phyloP scores from a whole-genome alignment of 2,888 invertebrate species.

The Antheraea yamamai region DNA sequence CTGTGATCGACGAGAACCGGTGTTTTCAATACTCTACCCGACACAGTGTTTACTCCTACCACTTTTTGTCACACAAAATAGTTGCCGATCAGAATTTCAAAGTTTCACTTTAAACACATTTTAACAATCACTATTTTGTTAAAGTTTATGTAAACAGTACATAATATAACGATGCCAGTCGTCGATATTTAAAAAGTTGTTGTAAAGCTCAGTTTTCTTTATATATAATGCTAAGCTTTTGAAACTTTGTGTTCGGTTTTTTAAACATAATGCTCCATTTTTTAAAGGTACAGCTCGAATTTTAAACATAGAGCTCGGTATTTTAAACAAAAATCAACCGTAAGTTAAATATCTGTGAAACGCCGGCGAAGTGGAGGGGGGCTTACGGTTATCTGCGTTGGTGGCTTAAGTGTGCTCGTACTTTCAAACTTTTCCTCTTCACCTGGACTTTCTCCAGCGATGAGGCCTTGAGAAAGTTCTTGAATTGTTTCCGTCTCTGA shows the following conservation, averaged over 20 bases:
- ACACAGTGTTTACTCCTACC: too few species aligned
- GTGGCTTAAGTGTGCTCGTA: conserved; percentile 52
- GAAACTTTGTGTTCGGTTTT: too few species aligned
- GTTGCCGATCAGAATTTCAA: too few species aligned
- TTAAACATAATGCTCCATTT: too few species aligned
- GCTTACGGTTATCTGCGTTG: conserved; percentile 49
- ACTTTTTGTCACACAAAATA: too few species aligned
- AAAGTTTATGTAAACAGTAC: background rate
- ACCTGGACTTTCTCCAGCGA: conserved; percentile 16
- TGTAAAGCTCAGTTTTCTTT: too few species aligned
- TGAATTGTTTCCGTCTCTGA: background rate
- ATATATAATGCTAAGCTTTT: too few species aligned
- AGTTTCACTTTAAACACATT: too few species aligned
- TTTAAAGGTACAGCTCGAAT: too few species aligned
- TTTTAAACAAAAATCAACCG: background rate
- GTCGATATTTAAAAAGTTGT: background rate
- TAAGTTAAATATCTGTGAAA: conserved; percentile 40
- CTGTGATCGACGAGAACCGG: conserved; percentile 58
- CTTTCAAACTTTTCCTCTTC: conserved; percentile 26
- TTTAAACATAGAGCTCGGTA: too few species aligned
- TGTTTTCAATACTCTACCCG: too few species aligned
- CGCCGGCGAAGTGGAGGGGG: conserved; percentile 60
- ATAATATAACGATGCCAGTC: background rate
- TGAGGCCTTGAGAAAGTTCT: conserved; percentile 5
- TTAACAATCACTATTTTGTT: background rate